Conservation (phyloP, 2,113 vertebrate species). For the Ariopsis seemanni region DNA sequence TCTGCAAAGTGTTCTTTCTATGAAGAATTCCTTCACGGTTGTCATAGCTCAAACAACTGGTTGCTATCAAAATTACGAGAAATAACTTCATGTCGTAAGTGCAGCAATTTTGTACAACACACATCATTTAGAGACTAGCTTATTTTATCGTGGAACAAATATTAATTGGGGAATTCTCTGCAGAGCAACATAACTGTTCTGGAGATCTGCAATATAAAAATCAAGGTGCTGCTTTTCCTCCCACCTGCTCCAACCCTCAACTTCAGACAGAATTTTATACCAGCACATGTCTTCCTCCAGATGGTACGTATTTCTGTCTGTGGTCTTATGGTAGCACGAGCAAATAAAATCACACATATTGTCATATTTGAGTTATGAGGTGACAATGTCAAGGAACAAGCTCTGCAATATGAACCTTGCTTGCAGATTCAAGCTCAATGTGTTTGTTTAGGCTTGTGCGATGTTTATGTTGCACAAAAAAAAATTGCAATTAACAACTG, state of each 20-base stretch:
- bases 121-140: neutral
- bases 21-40: constrained; percentile 53
- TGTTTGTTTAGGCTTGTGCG: neutral
- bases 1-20: constrained; percentile 59
- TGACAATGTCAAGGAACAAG: neutral
- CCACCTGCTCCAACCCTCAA: constrained; percentile 66
- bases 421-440: neutral
- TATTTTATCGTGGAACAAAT: neutral
- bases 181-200: constrained; percentile 60
- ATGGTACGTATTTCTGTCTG: constrained; percentile 49
- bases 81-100: constrained; percentile 60
- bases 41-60: neutral
- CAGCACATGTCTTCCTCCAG: constrained; percentile 64
- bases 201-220: constrained; percentile 61
- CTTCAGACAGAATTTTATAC: constrained; percentile 26
- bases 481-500: neutral
- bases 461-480: neutral
- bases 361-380: neutral
- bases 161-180: neutral
- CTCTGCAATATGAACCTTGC: neutral
- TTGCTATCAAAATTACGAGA: constrained; percentile 33
- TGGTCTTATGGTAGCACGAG: neutral
- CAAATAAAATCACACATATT: neutral
- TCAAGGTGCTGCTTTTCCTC: constrained; percentile 55
- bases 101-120: too few species aligned